Evolutionary conservation across 2,888 invertebrate species (phyloP), one percentile per base, ranked within the genome.

Genomic region (Heteromurus nitidus): DNA sequence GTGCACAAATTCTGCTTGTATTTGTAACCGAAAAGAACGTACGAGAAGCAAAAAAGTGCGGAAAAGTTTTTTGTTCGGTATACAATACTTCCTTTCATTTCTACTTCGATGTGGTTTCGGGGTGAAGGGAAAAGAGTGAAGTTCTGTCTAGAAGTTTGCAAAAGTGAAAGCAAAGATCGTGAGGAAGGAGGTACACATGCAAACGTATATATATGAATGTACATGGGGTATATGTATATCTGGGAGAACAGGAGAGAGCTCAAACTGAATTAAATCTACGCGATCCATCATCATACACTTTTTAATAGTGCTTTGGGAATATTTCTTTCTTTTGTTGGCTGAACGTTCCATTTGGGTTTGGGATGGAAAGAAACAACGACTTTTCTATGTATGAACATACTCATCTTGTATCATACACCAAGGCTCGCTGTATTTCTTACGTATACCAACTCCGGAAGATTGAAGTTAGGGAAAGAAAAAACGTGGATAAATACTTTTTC

Each of bases 181-280:
- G n/a, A n/a, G n/a, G n/a, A n/a, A n/a, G n/a, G n/a, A n/a, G n/a
- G n/a, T n/a, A n/a, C n/a, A n/a, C n/a, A n/a, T n/a, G n/a, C n/a
- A n/a, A n/a, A n/a, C n/a, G n/a, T n/a, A n/a, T n/a, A n/a, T n/a
- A n/a, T n/a, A n/a, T n/a, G n/a, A n/a, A n/a, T n/a, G n/a, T n/a
- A n/a, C n/a, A n/a, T n/a, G n/a, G n/a, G n/a, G n/a, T n/a, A n/a
- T n/a, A n/a, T n/a, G n/a, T n/a, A n/a, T n/a, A n/a, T n/a, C n/a
- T n/a, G n/a, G n/a, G n/a, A 58, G 70, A 13, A 62, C 20, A 18
- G 16, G 50, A 64, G 36, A n/a, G 31, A 58, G 75, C 55, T 67
- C 42, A 75, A 75, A 75, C 65, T 75, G 67, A 75, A 75, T 75
- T 75, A 65, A 74, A 74, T 74, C 65, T 74, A 65, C 65, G 42